Percentiles rank a stretch among this genome's conserved stretches.
phyloP scores from a whole-genome alignment of 2,888 invertebrate species.

The Andrena bicolor region DNA sequence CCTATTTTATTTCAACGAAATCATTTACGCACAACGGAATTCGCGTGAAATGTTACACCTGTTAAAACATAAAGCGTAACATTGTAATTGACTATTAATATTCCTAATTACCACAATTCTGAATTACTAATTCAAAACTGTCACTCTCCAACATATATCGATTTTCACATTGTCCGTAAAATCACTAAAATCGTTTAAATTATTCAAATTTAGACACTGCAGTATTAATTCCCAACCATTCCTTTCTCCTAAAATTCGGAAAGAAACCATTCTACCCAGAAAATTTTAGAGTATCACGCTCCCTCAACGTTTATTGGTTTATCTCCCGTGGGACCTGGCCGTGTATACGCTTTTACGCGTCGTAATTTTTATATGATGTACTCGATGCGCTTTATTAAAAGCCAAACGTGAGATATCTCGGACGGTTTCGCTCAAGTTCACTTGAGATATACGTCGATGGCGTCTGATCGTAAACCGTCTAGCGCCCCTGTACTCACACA shows the following conservation, averaged over 20 bases:
- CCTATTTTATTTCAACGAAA: constrained; percentile 19
- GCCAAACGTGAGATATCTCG: constrained; percentile 17
- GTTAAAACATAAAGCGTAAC: constrained; percentile 6
- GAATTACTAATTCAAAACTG: too few relatives aligned
- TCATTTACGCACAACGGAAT: constrained; percentile 49
- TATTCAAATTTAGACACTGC: too few relatives aligned
- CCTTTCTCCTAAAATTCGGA: neutral
- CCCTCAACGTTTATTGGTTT: neutral
- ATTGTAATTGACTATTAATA: too few relatives aligned
- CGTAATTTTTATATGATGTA: constrained; percentile 13
- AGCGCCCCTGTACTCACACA: neutral
- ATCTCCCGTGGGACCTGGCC: neutral
- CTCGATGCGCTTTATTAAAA: constrained; percentile 27
- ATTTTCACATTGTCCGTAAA: too few relatives aligned
- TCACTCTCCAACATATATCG: too few relatives aligned
- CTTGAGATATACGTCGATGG: constrained; percentile 20
- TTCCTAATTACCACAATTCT: too few relatives aligned
- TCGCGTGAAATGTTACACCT: constrained; percentile 32
- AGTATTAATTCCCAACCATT: neutral
- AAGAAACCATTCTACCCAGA: neutral
- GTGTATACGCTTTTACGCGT: constrained; percentile 4
- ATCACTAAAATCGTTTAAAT: too few relatives aligned
- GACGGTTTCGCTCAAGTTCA: constrained; percentile 16
- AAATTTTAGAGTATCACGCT: neutral
- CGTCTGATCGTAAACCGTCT: constrained; percentile 36